Conservation (phyloP, 2,888 invertebrate genomes). For the Slavum lentiscoides region DNA sequence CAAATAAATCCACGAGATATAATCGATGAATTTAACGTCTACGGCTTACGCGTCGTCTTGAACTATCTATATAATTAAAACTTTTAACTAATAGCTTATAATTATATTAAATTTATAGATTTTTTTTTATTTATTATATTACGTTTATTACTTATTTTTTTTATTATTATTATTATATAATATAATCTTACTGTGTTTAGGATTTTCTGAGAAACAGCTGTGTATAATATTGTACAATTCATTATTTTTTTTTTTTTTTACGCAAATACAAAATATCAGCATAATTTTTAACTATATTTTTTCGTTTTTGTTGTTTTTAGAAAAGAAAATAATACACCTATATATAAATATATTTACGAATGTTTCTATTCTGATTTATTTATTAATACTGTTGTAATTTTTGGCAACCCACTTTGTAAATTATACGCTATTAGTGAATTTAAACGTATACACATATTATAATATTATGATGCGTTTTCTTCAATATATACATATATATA, state of each 20-base stretch:
- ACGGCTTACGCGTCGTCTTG: too few species aligned
- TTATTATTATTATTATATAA: too few species aligned
- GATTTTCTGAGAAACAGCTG: constrained; percentile 1
- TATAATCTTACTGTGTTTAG: too few species aligned
- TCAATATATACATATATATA: too few species aligned
- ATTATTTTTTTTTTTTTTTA: constrained; percentile 21
- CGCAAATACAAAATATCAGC: not conserved
- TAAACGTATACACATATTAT: not conserved
- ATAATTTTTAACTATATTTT: not conserved
- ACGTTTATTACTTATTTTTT: too few species aligned
- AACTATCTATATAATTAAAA: too few species aligned
- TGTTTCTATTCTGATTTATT: not conserved
- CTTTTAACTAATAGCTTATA: too few species aligned
- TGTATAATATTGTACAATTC: not conserved
- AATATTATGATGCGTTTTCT: too few species aligned
- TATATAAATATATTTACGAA: not conserved
- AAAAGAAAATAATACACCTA: not conserved
- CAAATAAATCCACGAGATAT: too few species aligned
- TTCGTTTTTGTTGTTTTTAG: not conserved
- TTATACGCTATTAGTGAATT: not conserved
- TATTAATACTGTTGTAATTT: constrained; percentile 11
- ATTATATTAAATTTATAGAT: too few species aligned
- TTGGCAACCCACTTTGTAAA: constrained; percentile 9
- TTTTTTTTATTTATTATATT: too few species aligned
- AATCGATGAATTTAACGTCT: too few species aligned